Evolutionary conservation across 53 echinoderm and acorn worm genomes (phyloP), one percentile per base, ranked within the genome.

Genomic region (Echinometra lucunter): DNA sequence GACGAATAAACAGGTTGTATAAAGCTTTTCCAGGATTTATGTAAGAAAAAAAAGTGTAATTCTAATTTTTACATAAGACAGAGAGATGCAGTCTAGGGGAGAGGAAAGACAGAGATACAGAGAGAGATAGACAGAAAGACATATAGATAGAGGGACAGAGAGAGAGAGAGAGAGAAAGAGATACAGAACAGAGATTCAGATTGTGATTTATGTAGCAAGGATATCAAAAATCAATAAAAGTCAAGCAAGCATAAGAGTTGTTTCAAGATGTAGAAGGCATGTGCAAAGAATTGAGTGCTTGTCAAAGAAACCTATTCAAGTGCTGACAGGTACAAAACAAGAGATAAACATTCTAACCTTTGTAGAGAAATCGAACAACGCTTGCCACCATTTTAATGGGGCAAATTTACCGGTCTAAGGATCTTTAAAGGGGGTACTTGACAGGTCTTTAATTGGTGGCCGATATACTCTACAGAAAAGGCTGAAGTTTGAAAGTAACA

Each of bases 401-500:
- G 66, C 38, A 21, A 56, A 91, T 66, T 91, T 58, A 38, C 63
- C 91, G 91, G 58, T 91, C 42, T 10, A 30, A 40, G 91, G 37
- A 23, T 63, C 66, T 60, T 91, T 60, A 63, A 38, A 42, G 12
- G 38, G 91, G 27, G 37, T 40, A 21, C 66, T 91, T 91, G 91
- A 91, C 91, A 91, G 91, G 91, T 91, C 58, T 78, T 91, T 66
- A 66, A 91, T 91, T 66, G 91, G 91, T n/a, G 60, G 40, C 66
- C 88, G 28, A 18, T 88, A 56, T 88, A n/a, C 57, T 88, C 35
- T 11, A 88, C 12, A 53, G 88, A 56, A 56, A 32, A 88, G 56
- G 88, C 30, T 9, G 16, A 35, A 56, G 34, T 28, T 56, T 53
- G 88, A 53, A 28, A 53, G 88, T 56, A 88, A 88, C 88, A 88